Percentiles rank a stretch among this genome's conserved stretches.
These are phyloP conservation scores for Nomada hirtipes DNA, from an alignment of 2,888 invertebrate genomes.

Conservation along the genomic window DNA sequence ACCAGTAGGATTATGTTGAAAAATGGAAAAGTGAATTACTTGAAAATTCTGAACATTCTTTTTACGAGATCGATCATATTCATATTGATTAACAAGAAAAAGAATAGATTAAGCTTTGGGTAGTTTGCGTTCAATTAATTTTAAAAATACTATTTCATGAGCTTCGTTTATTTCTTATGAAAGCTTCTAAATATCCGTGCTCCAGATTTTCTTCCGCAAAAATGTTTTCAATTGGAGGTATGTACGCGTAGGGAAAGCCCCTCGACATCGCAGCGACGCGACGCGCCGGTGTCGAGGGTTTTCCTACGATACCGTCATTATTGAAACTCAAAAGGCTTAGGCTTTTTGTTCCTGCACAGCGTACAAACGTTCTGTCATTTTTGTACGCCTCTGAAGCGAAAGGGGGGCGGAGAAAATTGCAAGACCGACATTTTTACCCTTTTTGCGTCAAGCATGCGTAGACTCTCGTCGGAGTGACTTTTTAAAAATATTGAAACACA, in stretches of 20 bases:
- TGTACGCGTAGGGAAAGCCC: neutral
- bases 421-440: neutral
- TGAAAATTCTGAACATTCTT: no score
- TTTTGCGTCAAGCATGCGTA: neutral
- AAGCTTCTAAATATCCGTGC: constrained; percentile 11
- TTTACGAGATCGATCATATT: neutral
- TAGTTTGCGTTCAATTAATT: constrained; percentile 16
- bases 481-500: constrained; percentile 1
- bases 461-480: neutral
- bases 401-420: neutral
- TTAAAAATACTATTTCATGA: neutral
- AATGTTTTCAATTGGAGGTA: constrained; percentile 11
- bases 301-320: constrained; percentile 36
- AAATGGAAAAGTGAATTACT: no score
- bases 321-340: constrained; percentile 37
- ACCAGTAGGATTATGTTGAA: no score
- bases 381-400: neutral
- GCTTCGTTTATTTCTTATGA: constrained; percentile 21
- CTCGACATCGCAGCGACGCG: neutral
- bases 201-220: constrained; percentile 5
- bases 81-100: neutral
- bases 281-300: constrained; percentile 5
- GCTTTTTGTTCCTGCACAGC: neutral
- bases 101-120: neutral
- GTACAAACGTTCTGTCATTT: constrained; percentile 10